Evolutionary conservation across 2,113 vertebrate genomes (phyloP).

Genomic region (Raja brachyura): DNA sequence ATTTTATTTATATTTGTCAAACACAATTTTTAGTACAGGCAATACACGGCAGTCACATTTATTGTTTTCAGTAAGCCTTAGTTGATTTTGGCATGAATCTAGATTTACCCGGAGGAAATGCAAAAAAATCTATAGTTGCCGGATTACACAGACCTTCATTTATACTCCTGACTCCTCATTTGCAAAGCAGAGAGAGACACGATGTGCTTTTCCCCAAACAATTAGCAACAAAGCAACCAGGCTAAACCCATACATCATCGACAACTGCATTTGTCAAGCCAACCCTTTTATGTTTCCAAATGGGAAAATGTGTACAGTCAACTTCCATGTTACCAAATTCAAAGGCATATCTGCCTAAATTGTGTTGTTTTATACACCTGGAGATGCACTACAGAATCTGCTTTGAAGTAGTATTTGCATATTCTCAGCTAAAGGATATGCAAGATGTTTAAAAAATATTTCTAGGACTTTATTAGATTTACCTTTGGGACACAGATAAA

Average conservation of each 20-base stretch:
- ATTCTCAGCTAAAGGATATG: not conserved
- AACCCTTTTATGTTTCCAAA: not conserved
- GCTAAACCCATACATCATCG: conserved; percentile 9
- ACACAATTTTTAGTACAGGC: not conserved
- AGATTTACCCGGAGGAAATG: conserved; percentile 52
- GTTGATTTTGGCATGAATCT: conserved; percentile 15
- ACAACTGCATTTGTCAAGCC: conserved; percentile 13
- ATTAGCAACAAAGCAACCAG: not conserved
- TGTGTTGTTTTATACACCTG: not conserved
- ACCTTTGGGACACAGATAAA: not conserved
- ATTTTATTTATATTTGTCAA: not conserved
- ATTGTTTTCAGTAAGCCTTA: not conserved
- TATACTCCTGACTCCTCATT: conserved; percentile 43
- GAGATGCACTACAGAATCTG: not conserved
- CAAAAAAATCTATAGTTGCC: conserved; percentile 38
- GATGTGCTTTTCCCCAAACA: conserved; percentile 5
- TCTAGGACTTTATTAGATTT: not conserved
- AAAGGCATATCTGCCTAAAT: conserved; percentile 14
- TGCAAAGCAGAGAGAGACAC: conserved; percentile 40
- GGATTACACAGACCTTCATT: conserved; percentile 47
- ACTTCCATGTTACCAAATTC: not conserved
- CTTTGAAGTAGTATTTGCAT: not conserved
- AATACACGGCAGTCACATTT: not conserved
- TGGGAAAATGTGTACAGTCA: not conserved
- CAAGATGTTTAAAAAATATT: not conserved